Evolutionary conservation across 1,140 invertebrate species (phyloP), one percentile per base, ranked within the genome.

Genomic region (Mactra quadrangularis): DNA sequence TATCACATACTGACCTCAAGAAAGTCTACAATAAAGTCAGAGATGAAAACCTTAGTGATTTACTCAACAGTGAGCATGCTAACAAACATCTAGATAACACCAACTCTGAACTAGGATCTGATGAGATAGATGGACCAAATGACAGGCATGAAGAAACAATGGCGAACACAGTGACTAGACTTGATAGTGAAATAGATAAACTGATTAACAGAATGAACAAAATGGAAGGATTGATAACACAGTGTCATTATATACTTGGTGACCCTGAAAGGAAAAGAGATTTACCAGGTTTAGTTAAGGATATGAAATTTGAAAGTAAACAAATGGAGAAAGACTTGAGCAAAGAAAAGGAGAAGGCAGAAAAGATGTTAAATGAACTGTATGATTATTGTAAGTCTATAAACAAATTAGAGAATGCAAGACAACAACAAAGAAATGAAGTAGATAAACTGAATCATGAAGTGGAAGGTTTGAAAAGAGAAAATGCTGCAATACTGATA

Each of bases 331-430:
- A 81, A 55, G 83, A 85, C 0, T 29, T 86, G 4, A 74, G 74
- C 19, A 64, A 62, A 13, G 87, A 86, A 38, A 86, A 86, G 45
- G 50, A 75, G 17, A 86, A 85, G 52, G 60, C 70, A 60, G 87
- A 86, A 45, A 85, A 84, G 76, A 85, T 88, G 85, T 45, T 85
- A 19, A 71, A 66, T 70, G 87, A 88, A 52, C 59, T 87, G n/a
- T 85, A 87, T 62, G 84, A 84, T 27, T 89, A 87, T 72, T 84
- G 83, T 25, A 84, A 87, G 31, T 60, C 84, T 33, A 87, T 89
- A 19, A 68, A 84, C 19, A 85, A 85, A 57, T 57, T 86, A 1
- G 88, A 89, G 55, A 82, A 85, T 31, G 68, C 64, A 17, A 83
- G 75, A 33, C 35, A 66, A 38, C 79, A 82, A 22, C 81, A 83